Percentiles rank a stretch among this genome's conserved stretches.
Evolutionary conservation across 2,888 invertebrate genomes (phyloP).

Genomic region (Carpatolechia fugitivella): DNA sequence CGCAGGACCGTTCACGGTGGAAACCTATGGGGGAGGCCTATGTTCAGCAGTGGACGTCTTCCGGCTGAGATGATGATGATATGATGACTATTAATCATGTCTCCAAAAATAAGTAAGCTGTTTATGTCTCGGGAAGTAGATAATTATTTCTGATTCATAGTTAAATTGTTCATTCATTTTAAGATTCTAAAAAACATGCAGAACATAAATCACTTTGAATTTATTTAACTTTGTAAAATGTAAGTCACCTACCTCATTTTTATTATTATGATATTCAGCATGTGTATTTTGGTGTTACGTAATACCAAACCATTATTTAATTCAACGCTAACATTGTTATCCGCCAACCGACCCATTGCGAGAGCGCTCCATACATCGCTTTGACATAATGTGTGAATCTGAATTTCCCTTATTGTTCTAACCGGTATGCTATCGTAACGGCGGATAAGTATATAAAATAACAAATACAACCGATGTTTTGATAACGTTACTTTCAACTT

Average conservation of each 20-base stretch:
- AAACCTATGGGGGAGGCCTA: too few relatives aligned
- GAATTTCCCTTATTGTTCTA: constrained; percentile 42
- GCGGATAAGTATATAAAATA: background rate
- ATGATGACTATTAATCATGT: constrained; percentile 44
- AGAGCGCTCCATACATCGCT: constrained; percentile 15
- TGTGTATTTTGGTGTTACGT: constrained; percentile 13
- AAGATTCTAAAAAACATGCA: too few relatives aligned
- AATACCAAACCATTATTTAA: constrained; percentile 20
- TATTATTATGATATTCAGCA: too few relatives aligned
- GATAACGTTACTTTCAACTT: background rate
- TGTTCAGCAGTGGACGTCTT: too few relatives aligned
- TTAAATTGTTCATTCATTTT: too few relatives aligned
- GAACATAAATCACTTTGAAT: too few relatives aligned
- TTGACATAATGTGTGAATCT: constrained; percentile 45
- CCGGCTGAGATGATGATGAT: too few relatives aligned
- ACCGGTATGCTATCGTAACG: constrained; percentile 17
- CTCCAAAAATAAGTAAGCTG: constrained; percentile 31
- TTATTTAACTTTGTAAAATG: too few relatives aligned
- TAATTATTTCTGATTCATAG: background rate
- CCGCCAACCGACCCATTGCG: constrained; percentile 13
- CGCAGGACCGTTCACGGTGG: too few relatives aligned
- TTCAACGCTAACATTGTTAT: constrained; percentile 16
- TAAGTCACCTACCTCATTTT: too few relatives aligned
- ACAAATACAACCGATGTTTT: background rate
- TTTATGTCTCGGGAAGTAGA: constrained; percentile 2